phyloP scores from a whole-genome alignment of 2,113 vertebrate species.

The Gobio gobio region DNA sequence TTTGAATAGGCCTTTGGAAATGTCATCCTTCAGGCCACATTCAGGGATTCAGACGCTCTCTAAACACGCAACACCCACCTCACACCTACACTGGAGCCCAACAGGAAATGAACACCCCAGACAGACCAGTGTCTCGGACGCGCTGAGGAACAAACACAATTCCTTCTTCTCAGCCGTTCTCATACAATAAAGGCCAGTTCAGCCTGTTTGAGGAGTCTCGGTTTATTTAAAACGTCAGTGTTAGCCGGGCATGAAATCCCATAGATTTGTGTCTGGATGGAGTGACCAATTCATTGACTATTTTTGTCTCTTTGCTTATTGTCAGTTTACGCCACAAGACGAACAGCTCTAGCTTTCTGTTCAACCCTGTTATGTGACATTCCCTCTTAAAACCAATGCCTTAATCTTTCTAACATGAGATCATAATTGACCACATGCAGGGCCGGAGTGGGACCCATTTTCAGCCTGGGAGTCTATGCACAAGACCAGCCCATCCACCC shows the following conservation, averaged over 20 bases:
- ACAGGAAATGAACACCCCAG: constrained; percentile 65
- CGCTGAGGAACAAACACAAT: constrained; percentile 57
- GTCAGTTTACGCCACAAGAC: neutral
- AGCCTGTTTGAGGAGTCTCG: constrained; percentile 45
- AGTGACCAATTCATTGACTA: constrained; percentile 14
- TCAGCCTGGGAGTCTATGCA: too few relatives aligned
- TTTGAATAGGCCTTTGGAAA: constrained; percentile 2
- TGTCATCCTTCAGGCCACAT: constrained; percentile 51
- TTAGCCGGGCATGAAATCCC: neutral
- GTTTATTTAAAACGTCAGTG: constrained; percentile 37
- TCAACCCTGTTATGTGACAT: neutral
- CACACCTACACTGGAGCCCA: constrained; percentile 60
- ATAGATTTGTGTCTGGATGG: constrained; percentile 11
- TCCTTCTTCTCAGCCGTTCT: constrained; percentile 38
- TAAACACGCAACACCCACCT: constrained; percentile 55
- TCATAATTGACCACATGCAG: neutral
- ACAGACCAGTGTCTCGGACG: constrained; percentile 60
- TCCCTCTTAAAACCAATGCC: neutral
- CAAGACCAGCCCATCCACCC: too few relatives aligned
- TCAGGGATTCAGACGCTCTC: constrained; percentile 54
- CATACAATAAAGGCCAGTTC: constrained; percentile 37
- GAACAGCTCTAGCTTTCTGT: neutral
- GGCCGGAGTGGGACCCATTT: too few relatives aligned
- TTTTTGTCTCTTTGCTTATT: constrained; percentile 1
- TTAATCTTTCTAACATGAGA: constrained; percentile 6